phyloP scores from a whole-genome alignment of 2,888 invertebrate species.

The Timandra comae region DNA sequence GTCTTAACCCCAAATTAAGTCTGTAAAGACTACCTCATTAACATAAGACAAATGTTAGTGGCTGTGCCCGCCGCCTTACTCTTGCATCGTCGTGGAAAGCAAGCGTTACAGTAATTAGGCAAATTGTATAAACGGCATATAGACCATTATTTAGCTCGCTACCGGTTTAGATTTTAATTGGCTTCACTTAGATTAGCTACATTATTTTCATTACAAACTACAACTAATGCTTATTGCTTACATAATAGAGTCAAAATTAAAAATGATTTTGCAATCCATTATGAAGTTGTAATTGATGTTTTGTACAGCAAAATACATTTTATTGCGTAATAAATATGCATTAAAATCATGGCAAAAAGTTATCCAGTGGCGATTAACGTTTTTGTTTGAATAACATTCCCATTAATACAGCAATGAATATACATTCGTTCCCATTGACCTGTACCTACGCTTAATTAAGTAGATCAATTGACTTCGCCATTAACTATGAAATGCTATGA shows the following conservation, averaged over 20 bases:
- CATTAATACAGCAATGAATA: constrained; percentile 31
- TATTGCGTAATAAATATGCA: background rate
- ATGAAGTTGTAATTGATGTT: constrained; percentile 4
- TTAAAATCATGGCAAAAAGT: constrained; percentile 9
- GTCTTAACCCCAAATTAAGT: too few species aligned
- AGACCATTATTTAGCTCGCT: constrained; percentile 46
- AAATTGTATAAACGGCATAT: constrained; percentile 58
- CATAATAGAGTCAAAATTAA: constrained; percentile 31
- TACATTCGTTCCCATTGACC: constrained; percentile 36
- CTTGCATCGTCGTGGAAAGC: constrained; percentile 47
- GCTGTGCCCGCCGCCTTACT: constrained; percentile 19
- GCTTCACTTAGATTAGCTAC: constrained; percentile 41
- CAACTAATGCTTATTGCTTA: constrained; percentile 33
- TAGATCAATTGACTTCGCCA: too few species aligned
- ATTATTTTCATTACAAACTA: constrained; percentile 28
- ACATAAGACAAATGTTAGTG: too few species aligned
- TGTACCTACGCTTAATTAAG: constrained; percentile 13
- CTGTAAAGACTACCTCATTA: too few species aligned
- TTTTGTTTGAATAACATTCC: constrained; percentile 29
- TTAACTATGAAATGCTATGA: too few species aligned
- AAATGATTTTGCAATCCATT: constrained; percentile 23
- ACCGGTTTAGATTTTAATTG: constrained; percentile 52
- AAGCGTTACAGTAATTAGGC: constrained; percentile 55
- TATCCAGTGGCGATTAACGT: constrained; percentile 13
- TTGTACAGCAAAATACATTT: background rate